Evolutionary conservation across 2,113 vertebrate genomes (phyloP).

Genomic region (Amphiprion ocellaris): DNA sequence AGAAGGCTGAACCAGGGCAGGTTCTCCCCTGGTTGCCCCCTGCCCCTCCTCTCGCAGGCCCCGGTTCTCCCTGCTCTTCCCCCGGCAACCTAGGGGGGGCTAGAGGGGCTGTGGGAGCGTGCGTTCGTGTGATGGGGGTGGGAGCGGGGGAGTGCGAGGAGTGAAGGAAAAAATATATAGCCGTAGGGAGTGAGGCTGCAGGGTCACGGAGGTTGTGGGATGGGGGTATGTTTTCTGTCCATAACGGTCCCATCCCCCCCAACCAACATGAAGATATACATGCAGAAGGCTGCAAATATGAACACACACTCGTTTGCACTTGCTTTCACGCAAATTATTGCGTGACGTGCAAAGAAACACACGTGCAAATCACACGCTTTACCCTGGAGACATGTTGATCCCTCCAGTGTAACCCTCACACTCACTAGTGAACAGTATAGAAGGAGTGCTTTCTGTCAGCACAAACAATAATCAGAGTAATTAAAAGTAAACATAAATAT

Average conservation of each 20-base stretch:
- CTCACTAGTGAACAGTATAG: neutral
- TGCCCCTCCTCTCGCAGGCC: constrained; percentile 49
- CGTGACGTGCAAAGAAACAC: constrained; percentile 40
- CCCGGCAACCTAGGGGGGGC: constrained; percentile 69
- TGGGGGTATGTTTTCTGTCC: constrained; percentile 81
- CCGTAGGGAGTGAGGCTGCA: constrained; percentile 74
- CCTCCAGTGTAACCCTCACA: neutral
- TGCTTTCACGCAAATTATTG: constrained; percentile 14
- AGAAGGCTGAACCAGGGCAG: constrained; percentile 84
- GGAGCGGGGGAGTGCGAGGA: constrained; percentile 30
- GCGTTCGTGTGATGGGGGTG: constrained; percentile 54
- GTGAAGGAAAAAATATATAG: constrained; percentile 68
- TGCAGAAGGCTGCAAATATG: constrained; percentile 30
- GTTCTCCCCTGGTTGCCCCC: constrained; percentile 79
- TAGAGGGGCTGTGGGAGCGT: constrained; percentile 50
- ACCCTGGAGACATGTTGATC: constrained; percentile 38
- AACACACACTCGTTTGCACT: constrained; percentile 12
- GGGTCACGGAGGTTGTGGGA: constrained; percentile 73
- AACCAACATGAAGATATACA: constrained; percentile 48
- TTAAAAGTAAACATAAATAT: constrained; percentile 47
- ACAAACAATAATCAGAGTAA: constrained; percentile 22
- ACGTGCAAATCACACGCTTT: constrained; percentile 30
- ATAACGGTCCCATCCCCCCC: constrained; percentile 63
- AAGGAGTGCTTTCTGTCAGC: constrained; percentile 18
- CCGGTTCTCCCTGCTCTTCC: constrained; percentile 77